These are phyloP conservation scores for Meiosimyza decipiens DNA, from an alignment of 2,888 invertebrate genomes.

Conservation along the genomic window DNA sequence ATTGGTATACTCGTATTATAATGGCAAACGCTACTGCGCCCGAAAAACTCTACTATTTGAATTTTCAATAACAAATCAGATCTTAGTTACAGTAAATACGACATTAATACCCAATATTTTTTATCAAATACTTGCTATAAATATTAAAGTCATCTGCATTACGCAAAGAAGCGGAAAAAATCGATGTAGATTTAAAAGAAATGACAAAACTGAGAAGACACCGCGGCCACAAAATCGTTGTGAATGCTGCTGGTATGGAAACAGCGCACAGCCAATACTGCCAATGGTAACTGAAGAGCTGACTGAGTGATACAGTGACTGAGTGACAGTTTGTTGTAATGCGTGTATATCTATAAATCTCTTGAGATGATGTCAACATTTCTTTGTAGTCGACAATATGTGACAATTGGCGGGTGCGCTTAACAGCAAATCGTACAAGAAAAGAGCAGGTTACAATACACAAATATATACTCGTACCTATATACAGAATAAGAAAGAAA, in stretches of 20 bases:
- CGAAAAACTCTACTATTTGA: neutral
- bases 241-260: neutral
- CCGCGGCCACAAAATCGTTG: too few species aligned
- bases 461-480: too few species aligned
- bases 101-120: neutral
- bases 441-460: neutral
- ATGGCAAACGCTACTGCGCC: neutral
- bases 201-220: too few species aligned
- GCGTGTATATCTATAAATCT: slow-evolving; percentile 30
- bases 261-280: neutral
- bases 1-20: too few species aligned
- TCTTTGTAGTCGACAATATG: slow-evolving; percentile 21
- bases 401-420: slow-evolving; percentile 24
- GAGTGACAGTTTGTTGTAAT: neutral
- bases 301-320: slow-evolving; percentile 20
- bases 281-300: slow-evolving; percentile 3
- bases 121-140: too few species aligned
- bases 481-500: neutral
- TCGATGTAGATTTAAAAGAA: neutral
- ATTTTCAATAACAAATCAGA: neutral
- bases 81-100: neutral
- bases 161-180: neutral
- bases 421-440: slow-evolving; percentile 1
- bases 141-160: too few species aligned
- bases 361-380: slow-evolving; percentile 34